Evolutionary conservation across 2,888 invertebrate species (phyloP).

Genomic region (Lepeophtheirus nordmannii): DNA sequence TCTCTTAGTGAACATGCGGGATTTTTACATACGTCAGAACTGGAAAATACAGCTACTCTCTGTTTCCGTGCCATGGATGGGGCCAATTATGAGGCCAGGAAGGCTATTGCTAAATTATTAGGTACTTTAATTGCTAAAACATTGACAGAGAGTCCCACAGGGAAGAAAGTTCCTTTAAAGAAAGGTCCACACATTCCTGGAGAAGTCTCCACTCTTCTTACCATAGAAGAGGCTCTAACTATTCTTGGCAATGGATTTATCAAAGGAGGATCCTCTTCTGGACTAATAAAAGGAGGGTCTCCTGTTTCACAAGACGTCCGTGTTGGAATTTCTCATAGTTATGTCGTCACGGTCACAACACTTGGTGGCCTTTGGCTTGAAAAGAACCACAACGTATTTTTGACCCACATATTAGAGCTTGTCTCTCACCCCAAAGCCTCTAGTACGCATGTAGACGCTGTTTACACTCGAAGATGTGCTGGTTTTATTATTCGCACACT

Average conservation of each 20-base stretch:
- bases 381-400: constrained; percentile 64
- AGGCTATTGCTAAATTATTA: constrained; percentile 76
- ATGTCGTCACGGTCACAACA: constrained; percentile 82
- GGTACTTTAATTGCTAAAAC: constrained; percentile 74
- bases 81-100: constrained; percentile 76
- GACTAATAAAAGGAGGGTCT: constrained; percentile 74
- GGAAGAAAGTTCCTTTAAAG: background rate
- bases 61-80: constrained; percentile 83
- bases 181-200: constrained; percentile 18
- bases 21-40: constrained; percentile 62
- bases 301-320: constrained; percentile 86
- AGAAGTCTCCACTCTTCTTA: constrained; percentile 47
- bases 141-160: constrained; percentile 42
- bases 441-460: constrained; percentile 89
- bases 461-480: constrained; percentile 91
- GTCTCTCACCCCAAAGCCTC: constrained; percentile 87
- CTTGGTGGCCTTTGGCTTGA: constrained; percentile 92
- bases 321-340: constrained; percentile 90
- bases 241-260: constrained; percentile 85
- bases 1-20: constrained; percentile 76
- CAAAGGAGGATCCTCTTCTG: constrained; percentile 75
- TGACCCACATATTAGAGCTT: constrained; percentile 77
- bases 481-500: constrained; percentile 82
- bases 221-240: constrained; percentile 76
- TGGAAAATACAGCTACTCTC: constrained; percentile 77